Base-by-base conservation (phyloP, 2,113 vertebrate species). In the Onychorhynchus coronatus region DNA sequence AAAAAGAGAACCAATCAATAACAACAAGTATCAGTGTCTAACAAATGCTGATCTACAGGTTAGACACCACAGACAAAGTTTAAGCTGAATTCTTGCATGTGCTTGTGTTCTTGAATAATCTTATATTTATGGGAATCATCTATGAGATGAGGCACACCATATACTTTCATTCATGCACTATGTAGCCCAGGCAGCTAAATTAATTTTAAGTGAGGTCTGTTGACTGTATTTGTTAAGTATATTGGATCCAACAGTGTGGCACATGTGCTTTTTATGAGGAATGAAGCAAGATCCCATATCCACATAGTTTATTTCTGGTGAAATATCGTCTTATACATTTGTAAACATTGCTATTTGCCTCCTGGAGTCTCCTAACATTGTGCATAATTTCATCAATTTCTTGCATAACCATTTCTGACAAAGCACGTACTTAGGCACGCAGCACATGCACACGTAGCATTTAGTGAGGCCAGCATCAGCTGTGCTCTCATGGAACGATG, bases 1-100 rank as follows among this genome's bases (percentile, higher is more conserved):
- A 68, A 86, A 97, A 72, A 50, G 61, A 97, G 59, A 78, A 91
- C 37, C 25, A 90, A 62, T 84, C n/a, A 87, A 68, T 63, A 92
- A 18, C 41, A 96, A 21, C 52, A 77, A 75, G 12, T 52, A 21
- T 84, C 62, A 71, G 14, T 81, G n/a, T 95, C 91, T 65, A 94
- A 70, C 61, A 91, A 88, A 91, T 30, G 42, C 30, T 39, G 30
- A 53, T 35, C 41, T 28, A 58, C 39, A 91, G 55, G 27, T 30
- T 59, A 62, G 28, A 55, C 16, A 78, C 11, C 33, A 70, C 22
- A 44, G 33, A 27, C 14, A 58, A 80, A 55, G 11, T 61, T 95
- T 37, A 79, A 27, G 18, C 11, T 74, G 37, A 14, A 16, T 79
- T 80, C 18, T 68, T 79, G 39, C 25, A 27, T 33, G 12, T 77